Percentiles rank a stretch among this genome's conserved stretches.
phyloP scores from a whole-genome alignment of 2,797 vertebrate genomes.

The Cyclura pinguis region DNA sequence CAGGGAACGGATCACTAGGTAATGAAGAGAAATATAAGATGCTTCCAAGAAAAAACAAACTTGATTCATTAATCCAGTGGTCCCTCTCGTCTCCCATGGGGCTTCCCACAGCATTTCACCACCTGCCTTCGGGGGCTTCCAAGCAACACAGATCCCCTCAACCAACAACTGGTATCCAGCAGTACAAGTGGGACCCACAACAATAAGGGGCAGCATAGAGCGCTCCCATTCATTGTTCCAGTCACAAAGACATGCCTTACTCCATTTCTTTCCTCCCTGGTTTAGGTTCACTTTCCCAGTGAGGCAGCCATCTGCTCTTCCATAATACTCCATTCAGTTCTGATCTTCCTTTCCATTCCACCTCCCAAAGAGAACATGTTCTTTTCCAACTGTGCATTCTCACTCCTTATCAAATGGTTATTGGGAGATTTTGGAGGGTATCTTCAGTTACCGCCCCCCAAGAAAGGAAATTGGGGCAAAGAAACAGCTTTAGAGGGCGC shows the following conservation, averaged over 20 bases:
- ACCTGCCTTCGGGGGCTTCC: background rate
- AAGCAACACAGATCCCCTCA: background rate
- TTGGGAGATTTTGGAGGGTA: no score
- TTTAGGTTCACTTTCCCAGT: background rate
- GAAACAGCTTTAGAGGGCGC: no score
- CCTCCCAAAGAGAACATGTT: background rate
- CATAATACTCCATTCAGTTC: background rate
- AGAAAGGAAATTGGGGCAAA: no score
- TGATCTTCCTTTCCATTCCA: background rate
- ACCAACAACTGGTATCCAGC: no score
- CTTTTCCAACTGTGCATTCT: background rate
- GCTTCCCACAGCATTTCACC: no score
- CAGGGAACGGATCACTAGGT: slow-evolving; percentile 11
- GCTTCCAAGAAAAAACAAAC: background rate
- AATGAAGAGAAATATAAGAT: background rate
- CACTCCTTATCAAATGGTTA: no score
- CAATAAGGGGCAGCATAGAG: background rate
- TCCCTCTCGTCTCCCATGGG: background rate
- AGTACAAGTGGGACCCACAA: no score
- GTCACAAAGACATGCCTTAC: background rate
- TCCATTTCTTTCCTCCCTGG: background rate
- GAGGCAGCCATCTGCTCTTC: background rate
- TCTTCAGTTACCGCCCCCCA: no score
- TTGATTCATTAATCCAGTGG: background rate
- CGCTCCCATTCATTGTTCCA: background rate